These are phyloP conservation scores for Dasyprocta punctata DNA, from an alignment of 2,113 vertebrate genomes.

Conservation along the genomic window DNA sequence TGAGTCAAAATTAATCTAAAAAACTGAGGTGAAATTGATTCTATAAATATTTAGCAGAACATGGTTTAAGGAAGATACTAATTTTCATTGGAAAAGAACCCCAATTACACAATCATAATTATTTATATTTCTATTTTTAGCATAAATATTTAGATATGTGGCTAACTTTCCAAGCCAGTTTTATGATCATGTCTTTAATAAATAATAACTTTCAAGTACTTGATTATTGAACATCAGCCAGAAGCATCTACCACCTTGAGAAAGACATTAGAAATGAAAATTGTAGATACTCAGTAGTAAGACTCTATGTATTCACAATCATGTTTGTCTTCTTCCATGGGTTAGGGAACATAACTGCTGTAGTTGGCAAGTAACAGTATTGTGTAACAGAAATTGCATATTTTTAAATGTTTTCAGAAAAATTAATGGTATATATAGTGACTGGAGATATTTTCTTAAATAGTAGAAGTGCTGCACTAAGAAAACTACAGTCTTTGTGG, in stretches of 20 bases:
- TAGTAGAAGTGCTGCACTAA: background rate
- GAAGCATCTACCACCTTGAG: background rate
- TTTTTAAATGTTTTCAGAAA: background rate
- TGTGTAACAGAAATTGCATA: background rate
- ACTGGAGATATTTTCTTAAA: background rate
- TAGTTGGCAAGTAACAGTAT: background rate
- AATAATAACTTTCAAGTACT: background rate
- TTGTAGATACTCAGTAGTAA: background rate
- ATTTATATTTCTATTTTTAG: background rate
- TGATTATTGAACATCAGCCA: background rate
- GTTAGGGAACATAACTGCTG: background rate
- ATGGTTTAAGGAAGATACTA: background rate
- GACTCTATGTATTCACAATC: background rate
- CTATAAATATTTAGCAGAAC: background rate
- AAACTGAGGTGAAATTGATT: background rate
- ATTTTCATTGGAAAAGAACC: background rate
- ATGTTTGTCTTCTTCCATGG: background rate
- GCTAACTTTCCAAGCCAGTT: background rate
- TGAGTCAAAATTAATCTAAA: slow-evolving; percentile 70
- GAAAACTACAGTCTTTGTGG: background rate
- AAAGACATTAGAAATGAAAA: background rate
- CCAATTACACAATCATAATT: background rate
- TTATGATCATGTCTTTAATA: slow-evolving; percentile 1
- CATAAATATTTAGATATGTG: background rate
- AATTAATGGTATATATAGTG: background rate